Conservation (phyloP, 1,140 invertebrate species). For the Bombus affinis region DNA sequence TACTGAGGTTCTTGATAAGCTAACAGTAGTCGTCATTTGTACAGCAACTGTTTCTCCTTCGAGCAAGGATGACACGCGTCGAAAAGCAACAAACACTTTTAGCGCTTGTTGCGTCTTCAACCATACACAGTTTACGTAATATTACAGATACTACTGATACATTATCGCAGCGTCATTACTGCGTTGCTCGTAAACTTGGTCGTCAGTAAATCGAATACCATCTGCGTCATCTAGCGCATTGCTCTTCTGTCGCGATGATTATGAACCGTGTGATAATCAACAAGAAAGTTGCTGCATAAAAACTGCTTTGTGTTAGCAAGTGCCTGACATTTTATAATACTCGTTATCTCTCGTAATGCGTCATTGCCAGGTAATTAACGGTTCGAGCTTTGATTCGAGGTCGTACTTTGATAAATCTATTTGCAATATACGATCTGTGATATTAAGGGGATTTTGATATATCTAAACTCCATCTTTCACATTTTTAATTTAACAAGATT, state of each 20-base stretch:
- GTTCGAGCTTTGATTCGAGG: neutral
- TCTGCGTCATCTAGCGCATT: constrained; percentile 11
- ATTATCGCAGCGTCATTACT: constrained; percentile 24
- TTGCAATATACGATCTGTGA: neutral
- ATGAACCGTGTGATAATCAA: neutral
- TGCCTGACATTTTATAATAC: neutral
- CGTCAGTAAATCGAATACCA: constrained; percentile 1
- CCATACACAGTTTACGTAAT: constrained; percentile 1
- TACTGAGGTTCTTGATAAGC: too few species aligned
- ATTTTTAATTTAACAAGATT: too few species aligned
- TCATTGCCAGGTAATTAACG: constrained; percentile 16
- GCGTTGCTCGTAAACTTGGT: constrained; percentile 17
- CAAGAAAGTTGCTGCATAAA: constrained; percentile 24
- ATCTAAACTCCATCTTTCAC: too few species aligned
- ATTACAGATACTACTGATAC: neutral
- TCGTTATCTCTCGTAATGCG: neutral
- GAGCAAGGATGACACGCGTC: constrained; percentile 3
- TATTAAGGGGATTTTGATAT: neutral
- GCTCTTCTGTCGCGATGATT: constrained; percentile 14
- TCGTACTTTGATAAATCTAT: neutral
- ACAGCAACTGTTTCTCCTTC: neutral
- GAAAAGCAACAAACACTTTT: neutral
- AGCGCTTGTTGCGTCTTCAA: neutral
- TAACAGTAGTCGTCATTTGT: too few species aligned
- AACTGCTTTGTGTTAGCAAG: neutral